phyloP scores from a whole-genome alignment of 1,140 invertebrate species.

The Trypoxylus dichotomus region DNA sequence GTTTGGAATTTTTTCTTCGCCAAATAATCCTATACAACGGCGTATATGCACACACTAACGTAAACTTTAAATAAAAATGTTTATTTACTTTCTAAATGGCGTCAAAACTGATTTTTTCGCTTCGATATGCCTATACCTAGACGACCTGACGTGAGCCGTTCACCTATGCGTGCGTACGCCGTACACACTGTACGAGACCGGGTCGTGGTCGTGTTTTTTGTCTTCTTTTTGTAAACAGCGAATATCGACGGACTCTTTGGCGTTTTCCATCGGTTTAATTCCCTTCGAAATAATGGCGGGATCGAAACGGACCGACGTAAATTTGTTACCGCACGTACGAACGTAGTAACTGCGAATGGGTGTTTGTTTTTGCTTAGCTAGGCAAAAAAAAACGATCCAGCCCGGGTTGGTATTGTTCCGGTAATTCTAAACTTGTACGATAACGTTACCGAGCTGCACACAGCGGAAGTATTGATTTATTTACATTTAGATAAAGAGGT shows the following conservation, averaged over 20 bases:
- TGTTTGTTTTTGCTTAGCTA: background rate
- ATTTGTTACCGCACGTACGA: background rate
- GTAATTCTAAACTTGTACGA: too few relatives aligned
- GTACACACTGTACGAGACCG: background rate
- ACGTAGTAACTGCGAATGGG: background rate
- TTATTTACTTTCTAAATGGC: constrained; percentile 21
- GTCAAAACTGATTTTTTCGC: constrained; percentile 16
- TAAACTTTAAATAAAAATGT: constrained; percentile 24
- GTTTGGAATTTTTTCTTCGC: constrained; percentile 13
- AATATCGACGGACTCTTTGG: constrained; percentile 7
- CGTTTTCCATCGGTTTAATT: background rate
- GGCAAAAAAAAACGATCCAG: too few relatives aligned
- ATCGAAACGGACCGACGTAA: background rate
- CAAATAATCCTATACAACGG: background rate
- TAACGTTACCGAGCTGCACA: too few relatives aligned
- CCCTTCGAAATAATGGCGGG: background rate
- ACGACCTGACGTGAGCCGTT: background rate
- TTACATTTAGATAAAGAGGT: too few relatives aligned
- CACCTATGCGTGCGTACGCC: background rate
- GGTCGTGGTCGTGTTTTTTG: background rate
- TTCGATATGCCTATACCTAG: background rate
- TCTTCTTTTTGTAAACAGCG: constrained; percentile 20
- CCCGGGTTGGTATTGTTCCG: too few relatives aligned
- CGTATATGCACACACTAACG: constrained; percentile 4
- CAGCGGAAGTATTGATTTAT: too few relatives aligned